Base-by-base conservation (phyloP, 2,797 vertebrate species). In the Pangasius macronema region DNA sequence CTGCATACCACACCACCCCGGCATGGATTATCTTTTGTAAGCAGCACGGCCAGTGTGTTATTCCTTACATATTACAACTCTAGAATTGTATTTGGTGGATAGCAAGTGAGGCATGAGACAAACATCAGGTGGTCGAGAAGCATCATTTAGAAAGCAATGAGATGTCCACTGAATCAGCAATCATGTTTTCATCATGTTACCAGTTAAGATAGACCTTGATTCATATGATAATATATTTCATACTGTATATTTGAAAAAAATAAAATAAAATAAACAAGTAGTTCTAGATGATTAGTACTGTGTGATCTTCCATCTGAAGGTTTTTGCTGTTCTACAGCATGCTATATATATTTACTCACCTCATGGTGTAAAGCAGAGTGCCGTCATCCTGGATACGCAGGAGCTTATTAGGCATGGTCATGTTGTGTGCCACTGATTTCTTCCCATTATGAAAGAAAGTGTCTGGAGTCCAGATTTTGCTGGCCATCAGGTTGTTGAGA, bases 391-490 rank as follows among this genome's bases (percentile, higher is more conserved):
- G 96, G 88, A 99, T 99, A 91, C 98, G 94, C 84, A 99, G 89
- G 53, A 99, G 96, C 80, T 99, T 99, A 87, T 99, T 99, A 30
- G 98, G 98, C 98, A 99, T 99, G 9, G 98, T 99, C 98, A 99
- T 99, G 90, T 99, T 99, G 91, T 99, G 98, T 89, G 98, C 98
- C 90, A 99, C 98, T 0, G 98, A 99, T 92, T 99, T 99, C 88
- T 99, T 99, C 82, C 98, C 98, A 42, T 99, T 99, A 91, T 99
- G 98, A 94, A 99, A 99, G 95, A 99, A 99, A 10, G 98, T 99
- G 90, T 99, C 98, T 22, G 98, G 98, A 59, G 98, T 99, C 98
- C 98, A 99, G 93, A 99, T 99, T 94, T 99, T 99, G 95, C 98
- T 99, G 83, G 98, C 98, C 98, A 99, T 99, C 93, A 99, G 94